These are phyloP conservation scores for Ptychadena robeensis DNA, from an alignment of 2,797 vertebrate genomes.

Conservation along the genomic window DNA sequence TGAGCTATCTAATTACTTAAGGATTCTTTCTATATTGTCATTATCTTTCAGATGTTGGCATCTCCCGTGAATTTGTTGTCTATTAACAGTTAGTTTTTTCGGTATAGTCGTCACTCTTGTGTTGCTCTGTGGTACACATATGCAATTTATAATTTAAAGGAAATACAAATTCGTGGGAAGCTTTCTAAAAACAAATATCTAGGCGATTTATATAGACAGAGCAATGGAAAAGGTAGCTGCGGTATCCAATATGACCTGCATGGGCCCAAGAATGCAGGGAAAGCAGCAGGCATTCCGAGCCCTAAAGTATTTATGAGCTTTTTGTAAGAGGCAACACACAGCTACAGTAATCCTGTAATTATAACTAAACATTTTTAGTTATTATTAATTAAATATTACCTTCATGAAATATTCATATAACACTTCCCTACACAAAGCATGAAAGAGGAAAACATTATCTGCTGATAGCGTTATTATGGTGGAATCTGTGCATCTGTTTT, in stretches of 20 bases:
- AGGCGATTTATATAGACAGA: background rate
- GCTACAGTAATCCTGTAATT: conserved; percentile 43
- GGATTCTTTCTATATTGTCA: too few species aligned
- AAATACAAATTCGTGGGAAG: background rate
- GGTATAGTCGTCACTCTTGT: background rate
- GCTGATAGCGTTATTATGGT: conserved; percentile 35
- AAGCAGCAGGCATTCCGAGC: background rate
- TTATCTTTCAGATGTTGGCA: background rate
- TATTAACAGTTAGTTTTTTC: background rate
- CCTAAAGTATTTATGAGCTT: conserved; percentile 25
- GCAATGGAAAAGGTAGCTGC: background rate
- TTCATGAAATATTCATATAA: conserved; percentile 51
- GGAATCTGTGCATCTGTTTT: background rate
- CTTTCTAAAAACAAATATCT: conserved; percentile 37
- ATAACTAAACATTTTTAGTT: conserved; percentile 50
- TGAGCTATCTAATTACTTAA: too few species aligned
- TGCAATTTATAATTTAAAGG: conserved; percentile 5
- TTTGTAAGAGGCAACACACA: conserved; percentile 12
- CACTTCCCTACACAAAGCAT: conserved; percentile 5
- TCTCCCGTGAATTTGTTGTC: conserved; percentile 12
- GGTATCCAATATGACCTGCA: conserved; percentile 30
- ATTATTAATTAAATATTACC: conserved; percentile 56
- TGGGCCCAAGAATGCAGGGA: background rate
- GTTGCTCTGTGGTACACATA: conserved; percentile 31
- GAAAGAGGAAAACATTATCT: conserved; percentile 17